Evolutionary conservation across 2,888 invertebrate genomes (phyloP).

Genomic region (Monopis laevigella): DNA sequence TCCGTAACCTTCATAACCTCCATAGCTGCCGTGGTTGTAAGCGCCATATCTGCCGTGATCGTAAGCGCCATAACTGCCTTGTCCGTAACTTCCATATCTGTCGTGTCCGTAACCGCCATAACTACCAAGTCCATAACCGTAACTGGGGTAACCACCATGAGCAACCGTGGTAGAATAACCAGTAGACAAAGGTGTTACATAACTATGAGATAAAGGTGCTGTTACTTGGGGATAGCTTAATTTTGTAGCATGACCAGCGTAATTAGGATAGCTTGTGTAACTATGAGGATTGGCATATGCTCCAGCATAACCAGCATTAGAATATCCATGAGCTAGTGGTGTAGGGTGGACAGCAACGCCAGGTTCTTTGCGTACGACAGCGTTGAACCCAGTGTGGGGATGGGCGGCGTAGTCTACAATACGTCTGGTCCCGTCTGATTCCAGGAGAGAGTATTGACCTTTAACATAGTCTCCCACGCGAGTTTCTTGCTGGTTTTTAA

Average conservation of each 20-base stretch:
- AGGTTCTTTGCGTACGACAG: conserved; percentile 38
- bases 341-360: conserved; percentile 23
- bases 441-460: conserved; percentile 58
- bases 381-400: conserved; percentile 39
- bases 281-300: conserved; percentile 19
- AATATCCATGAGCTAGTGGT: conserved; percentile 5
- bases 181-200: conserved; percentile 19
- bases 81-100: neutral
- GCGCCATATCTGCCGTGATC: conserved; percentile 23
- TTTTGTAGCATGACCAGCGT: neutral
- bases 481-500: conserved; percentile 69
- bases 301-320: conserved; percentile 14
- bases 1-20: no score
- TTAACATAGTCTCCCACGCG: conserved; percentile 72
- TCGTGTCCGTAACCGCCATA: neutral
- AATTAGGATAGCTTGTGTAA: conserved; percentile 2
- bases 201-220: conserved; percentile 16
- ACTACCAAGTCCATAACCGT: neutral
- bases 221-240: conserved; percentile 7
- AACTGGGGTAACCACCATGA: conserved; percentile 15
- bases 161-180: conserved; percentile 14
- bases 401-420: conserved; percentile 66
- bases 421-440: conserved; percentile 71
- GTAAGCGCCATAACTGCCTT: conserved; percentile 12
- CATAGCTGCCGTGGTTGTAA: no score